phyloP scores from a whole-genome alignment of 2,113 vertebrate species.

The Casuarius casuarius region DNA sequence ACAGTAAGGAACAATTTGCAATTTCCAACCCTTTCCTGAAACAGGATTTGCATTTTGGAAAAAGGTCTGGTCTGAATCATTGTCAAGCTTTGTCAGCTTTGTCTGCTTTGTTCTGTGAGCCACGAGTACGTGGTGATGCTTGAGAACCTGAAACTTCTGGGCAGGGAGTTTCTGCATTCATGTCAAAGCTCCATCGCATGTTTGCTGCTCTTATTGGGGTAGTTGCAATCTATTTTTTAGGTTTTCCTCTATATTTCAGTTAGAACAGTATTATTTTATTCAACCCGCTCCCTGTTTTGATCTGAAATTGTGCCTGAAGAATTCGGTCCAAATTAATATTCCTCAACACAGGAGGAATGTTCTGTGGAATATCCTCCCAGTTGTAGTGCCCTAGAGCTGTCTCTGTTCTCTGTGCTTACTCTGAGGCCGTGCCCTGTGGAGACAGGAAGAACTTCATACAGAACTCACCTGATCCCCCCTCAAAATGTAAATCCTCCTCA shows the following conservation, averaged over 20 bases:
- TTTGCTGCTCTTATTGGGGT: background rate
- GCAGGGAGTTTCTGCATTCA: background rate
- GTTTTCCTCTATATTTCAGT: background rate
- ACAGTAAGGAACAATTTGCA: background rate
- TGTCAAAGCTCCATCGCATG: background rate
- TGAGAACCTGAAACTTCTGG: background rate
- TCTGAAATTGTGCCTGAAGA: background rate
- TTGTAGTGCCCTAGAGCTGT: background rate
- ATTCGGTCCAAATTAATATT: background rate
- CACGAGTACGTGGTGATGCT: background rate
- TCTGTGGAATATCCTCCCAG: background rate
- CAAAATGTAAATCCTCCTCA: background rate
- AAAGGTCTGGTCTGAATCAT: background rate
- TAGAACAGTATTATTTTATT: background rate
- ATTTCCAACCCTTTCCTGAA: background rate
- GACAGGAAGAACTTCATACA: background rate
- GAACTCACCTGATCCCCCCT: background rate
- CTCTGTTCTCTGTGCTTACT: accelerated
- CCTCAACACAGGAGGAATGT: background rate
- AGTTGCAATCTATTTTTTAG: background rate
- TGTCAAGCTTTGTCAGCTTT: background rate
- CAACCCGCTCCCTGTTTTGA: background rate
- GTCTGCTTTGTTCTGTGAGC: background rate
- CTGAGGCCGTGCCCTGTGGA: background rate
- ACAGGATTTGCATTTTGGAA: background rate